phyloP scores from a whole-genome alignment of 2,888 invertebrate genomes.

The Sisyra nigra region DNA sequence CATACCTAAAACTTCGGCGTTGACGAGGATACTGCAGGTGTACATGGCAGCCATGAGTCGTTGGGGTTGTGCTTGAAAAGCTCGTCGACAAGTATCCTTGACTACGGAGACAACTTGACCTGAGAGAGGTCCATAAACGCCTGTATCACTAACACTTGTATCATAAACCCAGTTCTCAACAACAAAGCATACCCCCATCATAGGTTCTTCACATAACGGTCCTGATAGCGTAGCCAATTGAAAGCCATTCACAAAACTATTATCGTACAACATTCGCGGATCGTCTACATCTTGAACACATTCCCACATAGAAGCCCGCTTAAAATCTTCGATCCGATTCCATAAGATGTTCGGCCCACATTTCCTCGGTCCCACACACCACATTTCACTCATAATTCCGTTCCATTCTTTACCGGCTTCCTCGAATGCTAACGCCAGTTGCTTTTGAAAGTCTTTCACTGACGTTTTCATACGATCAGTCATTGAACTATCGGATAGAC shows the following conservation, averaged over 20 bases:
- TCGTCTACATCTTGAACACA: constrained; percentile 29
- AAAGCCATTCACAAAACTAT: constrained; percentile 72
- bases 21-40: constrained; percentile 60
- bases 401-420: constrained; percentile 27
- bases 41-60: constrained; percentile 94
- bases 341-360: constrained; percentile 82
- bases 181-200: constrained; percentile 87
- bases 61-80: constrained; percentile 79
- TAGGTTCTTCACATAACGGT: constrained; percentile 91
- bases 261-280: constrained; percentile 46
- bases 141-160: constrained; percentile 16
- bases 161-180: constrained; percentile 60
- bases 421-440: constrained; percentile 20
- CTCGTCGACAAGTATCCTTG: constrained; percentile 74
- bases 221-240: constrained; percentile 77
- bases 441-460: constrained; percentile 25
- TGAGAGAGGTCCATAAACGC: constrained; percentile 31
- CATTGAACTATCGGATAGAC: constrained; percentile 14
- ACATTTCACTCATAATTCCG: constrained; percentile 48
- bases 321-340: constrained; percentile 57
- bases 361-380: constrained; percentile 83
- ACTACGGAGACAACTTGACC: constrained; percentile 87
- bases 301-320: constrained; percentile 35
- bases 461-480: constrained; percentile 31
- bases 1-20: constrained; percentile 78